Percentiles rank a stretch among this genome's conserved stretches.
Conservation (phyloP, 2,888 invertebrate genomes). For the Andrena hattorfiana region DNA sequence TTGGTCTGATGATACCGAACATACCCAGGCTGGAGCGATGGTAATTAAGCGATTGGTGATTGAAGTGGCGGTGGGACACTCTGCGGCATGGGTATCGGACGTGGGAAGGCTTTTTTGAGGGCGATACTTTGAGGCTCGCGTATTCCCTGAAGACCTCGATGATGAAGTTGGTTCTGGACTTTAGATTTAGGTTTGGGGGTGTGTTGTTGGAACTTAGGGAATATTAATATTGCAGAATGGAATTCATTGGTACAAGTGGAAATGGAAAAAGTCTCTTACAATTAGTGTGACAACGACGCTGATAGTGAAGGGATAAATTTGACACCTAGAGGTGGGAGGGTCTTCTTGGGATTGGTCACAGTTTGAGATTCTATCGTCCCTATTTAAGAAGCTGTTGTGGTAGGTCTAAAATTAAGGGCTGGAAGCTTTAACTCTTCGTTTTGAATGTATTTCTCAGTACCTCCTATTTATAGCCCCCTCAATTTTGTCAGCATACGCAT, state of each 20-base stretch:
- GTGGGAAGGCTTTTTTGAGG: background rate
- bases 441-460: too few species aligned
- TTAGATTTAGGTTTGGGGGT: background rate
- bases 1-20: background rate
- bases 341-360: too few species aligned
- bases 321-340: background rate
- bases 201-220: background rate
- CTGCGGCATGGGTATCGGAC: background rate
- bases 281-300: too few species aligned
- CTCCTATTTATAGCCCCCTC: too few species aligned
- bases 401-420: too few species aligned
- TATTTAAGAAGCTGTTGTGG: too few species aligned
- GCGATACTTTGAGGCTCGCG: background rate
- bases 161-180: background rate
- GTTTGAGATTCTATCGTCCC: too few species aligned
- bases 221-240: background rate
- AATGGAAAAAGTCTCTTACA: background rate
- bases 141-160: background rate
- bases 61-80: background rate
- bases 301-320: background rate
- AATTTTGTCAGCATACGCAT: too few species aligned
- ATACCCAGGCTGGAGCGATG: background rate
- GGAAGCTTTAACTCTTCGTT: too few species aligned
- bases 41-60: conserved; percentile 1
- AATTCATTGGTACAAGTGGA: background rate